Evolutionary conservation across 2,888 invertebrate genomes (phyloP), one percentile per base, ranked within the genome.

Genomic region (Exephanes ischioxanthus): DNA sequence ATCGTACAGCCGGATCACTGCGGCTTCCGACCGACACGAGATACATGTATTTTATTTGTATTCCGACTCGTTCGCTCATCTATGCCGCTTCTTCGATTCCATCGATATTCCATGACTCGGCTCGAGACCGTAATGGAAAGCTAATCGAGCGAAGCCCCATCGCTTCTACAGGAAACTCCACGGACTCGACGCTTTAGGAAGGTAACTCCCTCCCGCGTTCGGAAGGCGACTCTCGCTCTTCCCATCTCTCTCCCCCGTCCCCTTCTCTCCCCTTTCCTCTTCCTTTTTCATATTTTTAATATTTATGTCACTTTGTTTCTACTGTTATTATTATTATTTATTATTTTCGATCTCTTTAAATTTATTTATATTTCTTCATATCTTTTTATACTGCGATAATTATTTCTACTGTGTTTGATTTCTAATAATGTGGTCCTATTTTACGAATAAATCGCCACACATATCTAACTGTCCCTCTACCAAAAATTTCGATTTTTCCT

Each of bases 111-210:
- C 80, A 41, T 67, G 83, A 83, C 80, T 76, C 53, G 14, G 41
- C 82, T 79, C 53, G 63, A 76, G 77, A 72, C 80, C 73, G 77
- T 85, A 83, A 83, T 85, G 83, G 80, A 85, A 85, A 85, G 82
- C 71, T 67, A 82, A 85, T 85, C 67, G 82, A 77, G 80, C 76
- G 80, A 19, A 76, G 76, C 55, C 41, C 66, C 45, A 80, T 79
- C 72, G 71, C 61, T 80, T 80, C 30, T 72, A 72, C 33, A 45
- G 26, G 78, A n/a, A 16, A n/a, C 63, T 26, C 55, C 4, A 26
- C 26, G 63, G 30, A 14, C 19, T 48, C 16, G 68, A 70, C 55
- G 77, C 73, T 63, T 9, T 26, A 14, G 7, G 53, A 58, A 81
- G 75, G 26, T 11, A 11, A 58, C 5, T 58, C 33, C 41, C 41